A percentile compares a stretch with the other conserved stretches of the same genome.
Evolutionary conservation across 1,140 invertebrate species (phyloP).

Genomic region (Holcopasites calliopsidis): DNA sequence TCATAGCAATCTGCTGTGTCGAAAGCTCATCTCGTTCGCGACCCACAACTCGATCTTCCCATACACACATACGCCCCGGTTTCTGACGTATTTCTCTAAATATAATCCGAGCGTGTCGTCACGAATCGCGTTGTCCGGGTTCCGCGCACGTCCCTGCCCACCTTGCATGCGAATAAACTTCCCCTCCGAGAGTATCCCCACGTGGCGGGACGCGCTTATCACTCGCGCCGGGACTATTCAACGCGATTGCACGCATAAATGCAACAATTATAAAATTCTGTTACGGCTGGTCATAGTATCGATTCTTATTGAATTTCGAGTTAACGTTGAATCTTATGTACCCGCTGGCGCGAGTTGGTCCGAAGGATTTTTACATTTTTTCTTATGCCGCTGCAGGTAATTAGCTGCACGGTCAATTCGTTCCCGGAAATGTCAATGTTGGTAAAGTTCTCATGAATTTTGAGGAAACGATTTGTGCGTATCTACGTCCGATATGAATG

Average conservation of each 20-base stretch:
- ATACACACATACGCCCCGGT: not conserved
- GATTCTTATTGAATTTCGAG: too few relatives aligned
- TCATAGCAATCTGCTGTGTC: conserved; percentile 50
- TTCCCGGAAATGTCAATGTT: too few relatives aligned
- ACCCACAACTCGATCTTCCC: conserved; percentile 29
- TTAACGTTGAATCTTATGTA: too few relatives aligned
- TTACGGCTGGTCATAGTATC: too few relatives aligned
- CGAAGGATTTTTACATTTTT: too few relatives aligned
- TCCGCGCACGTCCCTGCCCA: conserved; percentile 10
- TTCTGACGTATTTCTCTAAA: conserved; percentile 64
- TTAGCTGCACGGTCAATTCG: too few relatives aligned
- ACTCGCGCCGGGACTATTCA: not conserved
- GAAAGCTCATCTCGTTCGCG: conserved; percentile 46
- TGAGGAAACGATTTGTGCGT: not conserved
- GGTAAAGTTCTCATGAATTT: too few relatives aligned
- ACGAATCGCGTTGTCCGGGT: conserved; percentile 18
- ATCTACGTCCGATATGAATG: not conserved
- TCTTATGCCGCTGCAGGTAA: too few relatives aligned
- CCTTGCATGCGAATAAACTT: not conserved
- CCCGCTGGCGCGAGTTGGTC: too few relatives aligned
- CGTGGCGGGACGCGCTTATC: conserved; percentile 1
- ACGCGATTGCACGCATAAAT: not conserved
- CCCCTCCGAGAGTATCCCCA: not conserved
- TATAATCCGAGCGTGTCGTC: conserved; percentile 60
- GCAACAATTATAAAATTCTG: not conserved